Base-by-base conservation (phyloP, 1,140 invertebrate genomes). In the Dolichoris vasculosae region DNA sequence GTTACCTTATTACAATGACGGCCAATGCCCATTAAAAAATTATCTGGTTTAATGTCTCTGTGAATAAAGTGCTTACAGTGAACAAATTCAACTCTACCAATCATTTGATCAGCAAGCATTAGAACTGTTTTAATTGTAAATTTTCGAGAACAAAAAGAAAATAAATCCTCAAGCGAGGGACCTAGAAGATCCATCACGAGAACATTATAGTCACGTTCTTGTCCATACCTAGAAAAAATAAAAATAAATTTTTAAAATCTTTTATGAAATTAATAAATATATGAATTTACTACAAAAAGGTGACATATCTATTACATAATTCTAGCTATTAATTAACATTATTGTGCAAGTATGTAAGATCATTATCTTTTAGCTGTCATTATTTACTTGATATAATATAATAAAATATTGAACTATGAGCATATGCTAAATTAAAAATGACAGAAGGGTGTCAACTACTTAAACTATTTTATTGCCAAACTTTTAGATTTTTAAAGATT, bases 101-200 rank as follows among this genome's bases (percentile, higher is more conserved):
- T 96, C 96, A 97, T 97, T 93, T 98, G 98, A 92, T 99, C 98
- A 89, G 98, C 98, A 88, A 99, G 93, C 97, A 99, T 99, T 32
- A 99, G 95, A 76, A 99, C 98, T 89, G 98, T 99, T 95, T 99
- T 99, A 94, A 99, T 98, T 85, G 98, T 99, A 92, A 99, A 99
- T 90, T 97, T 96, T 87, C 98, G 95, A 48, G 97, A 97, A 92
- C 98, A 99, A 94, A 99, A 99, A 91, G 98, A 99, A 93, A 99
- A 99, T 32, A 99, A 95, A 94, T 99, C 98, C 95, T 99, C 98
- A 35, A 99, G 94, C 67, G 97, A 98, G 30, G 98, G 98, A 38
- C 98, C 98, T 35, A 99, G 94, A 69, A 99, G 94, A 92, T 99
- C 98, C 98, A 99, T 99, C 17, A 99, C 98, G 86, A 99, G 94